Conservation (phyloP, 2,797 vertebrate genomes). For the Phataginus tetradactyla region DNA sequence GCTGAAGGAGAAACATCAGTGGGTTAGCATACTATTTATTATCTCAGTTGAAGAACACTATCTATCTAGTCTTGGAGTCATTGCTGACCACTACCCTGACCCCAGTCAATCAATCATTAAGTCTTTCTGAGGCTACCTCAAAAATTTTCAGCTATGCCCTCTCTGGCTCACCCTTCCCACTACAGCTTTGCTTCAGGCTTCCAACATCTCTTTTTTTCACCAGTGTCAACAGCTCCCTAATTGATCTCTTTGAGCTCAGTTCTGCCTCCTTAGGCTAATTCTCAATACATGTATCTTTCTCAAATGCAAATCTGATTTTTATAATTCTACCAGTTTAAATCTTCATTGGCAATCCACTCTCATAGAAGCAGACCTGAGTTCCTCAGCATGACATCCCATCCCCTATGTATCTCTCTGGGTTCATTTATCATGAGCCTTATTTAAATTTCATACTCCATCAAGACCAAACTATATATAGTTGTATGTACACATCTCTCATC, state of each 20-base stretch:
- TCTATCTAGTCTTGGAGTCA: not conserved
- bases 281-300: not conserved
- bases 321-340: not conserved
- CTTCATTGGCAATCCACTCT: not conserved
- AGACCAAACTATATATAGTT: not conserved
- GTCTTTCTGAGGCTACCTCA: not conserved
- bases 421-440: not conserved
- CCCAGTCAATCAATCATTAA: not conserved
- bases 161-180: not conserved
- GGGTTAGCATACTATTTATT: not conserved
- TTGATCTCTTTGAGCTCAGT: not conserved
- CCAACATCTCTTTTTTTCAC: not conserved
- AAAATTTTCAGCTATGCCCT: not conserved
- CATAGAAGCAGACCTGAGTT: not conserved
- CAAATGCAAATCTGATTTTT: slow-evolving; percentile 33
- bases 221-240: not conserved
- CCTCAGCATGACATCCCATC: not conserved
- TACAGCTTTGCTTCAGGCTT: not conserved
- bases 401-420: not conserved
- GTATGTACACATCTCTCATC: not conserved
- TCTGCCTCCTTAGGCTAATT: slow-evolving; percentile 24
- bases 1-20: not conserved
- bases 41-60: not conserved
- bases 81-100: not conserved
- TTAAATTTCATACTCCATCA: not conserved